phyloP scores from a whole-genome alignment of 2,888 invertebrate species.

The Tetragonisca angustula region DNA sequence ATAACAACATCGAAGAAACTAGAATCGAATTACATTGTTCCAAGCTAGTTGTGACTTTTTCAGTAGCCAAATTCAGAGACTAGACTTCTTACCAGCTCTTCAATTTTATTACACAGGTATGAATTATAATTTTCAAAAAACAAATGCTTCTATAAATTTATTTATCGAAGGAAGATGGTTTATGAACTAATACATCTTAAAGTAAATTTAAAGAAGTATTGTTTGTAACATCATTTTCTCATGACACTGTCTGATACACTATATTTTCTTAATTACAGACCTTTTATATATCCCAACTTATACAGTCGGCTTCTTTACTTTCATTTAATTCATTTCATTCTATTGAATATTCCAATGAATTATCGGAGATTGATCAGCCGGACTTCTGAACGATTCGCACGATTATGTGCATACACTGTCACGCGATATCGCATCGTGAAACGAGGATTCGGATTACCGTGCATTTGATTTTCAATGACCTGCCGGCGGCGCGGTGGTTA shows the following conservation, averaged over 20 bases:
- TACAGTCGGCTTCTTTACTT: background rate
- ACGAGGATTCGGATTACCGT: constrained; percentile 9
- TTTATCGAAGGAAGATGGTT: background rate
- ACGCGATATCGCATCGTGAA: background rate
- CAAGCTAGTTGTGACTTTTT: background rate
- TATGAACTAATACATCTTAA: background rate
- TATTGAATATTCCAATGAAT: background rate
- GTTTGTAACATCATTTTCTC: background rate
- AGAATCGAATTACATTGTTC: background rate
- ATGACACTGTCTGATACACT: too few relatives aligned
- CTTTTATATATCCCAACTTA: too few relatives aligned
- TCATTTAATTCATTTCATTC: background rate
- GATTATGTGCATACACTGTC: background rate
- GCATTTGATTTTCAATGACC: constrained; percentile 29
- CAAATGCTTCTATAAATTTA: background rate
- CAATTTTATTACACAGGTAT: background rate
- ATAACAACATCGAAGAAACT: background rate
- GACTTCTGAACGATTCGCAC: background rate
- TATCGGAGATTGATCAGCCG: background rate
- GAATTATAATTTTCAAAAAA: background rate
- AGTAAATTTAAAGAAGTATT: background rate
- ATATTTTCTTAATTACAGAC: too few relatives aligned
- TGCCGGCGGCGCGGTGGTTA: background rate
- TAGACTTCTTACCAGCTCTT: background rate
- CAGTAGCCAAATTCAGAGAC: background rate